Evolutionary conservation across 92 coral and sea anemone genomes (phyloP).

Genomic region (Paragorgia papillata): DNA sequence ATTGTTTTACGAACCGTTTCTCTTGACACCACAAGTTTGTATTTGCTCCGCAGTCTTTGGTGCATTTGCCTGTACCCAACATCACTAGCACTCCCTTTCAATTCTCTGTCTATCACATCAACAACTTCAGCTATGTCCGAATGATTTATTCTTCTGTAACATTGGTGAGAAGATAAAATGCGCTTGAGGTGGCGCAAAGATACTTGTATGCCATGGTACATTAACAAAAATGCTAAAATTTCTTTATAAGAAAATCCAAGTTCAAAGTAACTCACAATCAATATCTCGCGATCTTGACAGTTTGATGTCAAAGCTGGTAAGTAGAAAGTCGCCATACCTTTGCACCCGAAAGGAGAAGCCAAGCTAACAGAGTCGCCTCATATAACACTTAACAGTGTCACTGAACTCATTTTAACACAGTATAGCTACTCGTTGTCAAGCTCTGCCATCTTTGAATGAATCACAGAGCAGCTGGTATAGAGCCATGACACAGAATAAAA

Average conservation of each 20-base stretch:
- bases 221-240: not conserved
- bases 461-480: too few species aligned
- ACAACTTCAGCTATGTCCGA: conserved; percentile 9
- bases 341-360: not conserved
- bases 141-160: conserved; percentile 14
- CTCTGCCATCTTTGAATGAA: not conserved
- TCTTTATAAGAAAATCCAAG: conserved; percentile 6
- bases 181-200: conserved; percentile 1
- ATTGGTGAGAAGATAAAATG: not conserved
- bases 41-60: conserved; percentile 23
- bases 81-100: conserved; percentile 47
- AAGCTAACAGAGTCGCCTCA: not conserved
- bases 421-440: too few species aligned
- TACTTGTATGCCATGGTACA: not conserved
- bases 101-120: conserved; percentile 28
- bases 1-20: conserved; percentile 48
- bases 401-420: not conserved
- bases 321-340: not conserved
- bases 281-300: not conserved
- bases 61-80: conserved; percentile 37
- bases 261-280: not conserved
- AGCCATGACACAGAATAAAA: not conserved
- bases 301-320: not conserved
- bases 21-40: conserved; percentile 34
- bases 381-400: not conserved